Percentiles rank a stretch among this genome's conserved stretches.
Conservation (phyloP, 2,888 invertebrate genomes). For the Nineta flava region DNA sequence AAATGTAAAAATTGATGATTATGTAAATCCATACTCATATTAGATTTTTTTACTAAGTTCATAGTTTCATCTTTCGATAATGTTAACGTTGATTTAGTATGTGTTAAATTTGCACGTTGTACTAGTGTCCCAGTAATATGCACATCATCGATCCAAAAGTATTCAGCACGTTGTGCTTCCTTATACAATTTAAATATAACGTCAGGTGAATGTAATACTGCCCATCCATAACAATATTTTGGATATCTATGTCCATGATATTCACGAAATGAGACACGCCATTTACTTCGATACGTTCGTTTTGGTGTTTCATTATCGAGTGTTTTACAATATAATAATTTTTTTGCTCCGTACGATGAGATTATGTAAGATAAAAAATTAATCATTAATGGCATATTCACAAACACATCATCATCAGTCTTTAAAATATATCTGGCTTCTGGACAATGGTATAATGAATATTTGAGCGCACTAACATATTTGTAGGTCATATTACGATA, state of each 20-base stretch:
- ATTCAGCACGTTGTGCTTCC: slow-evolving; percentile 37
- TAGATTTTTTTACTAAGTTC: slow-evolving; percentile 15
- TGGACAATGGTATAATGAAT: slow-evolving; percentile 54
- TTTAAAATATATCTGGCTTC: slow-evolving; percentile 52
- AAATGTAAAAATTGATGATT: slow-evolving; percentile 26
- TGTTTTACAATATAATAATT: slow-evolving; percentile 47
- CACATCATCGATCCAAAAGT: slow-evolving; percentile 63
- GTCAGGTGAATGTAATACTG: slow-evolving; percentile 40
- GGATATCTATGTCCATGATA: slow-evolving; percentile 50
- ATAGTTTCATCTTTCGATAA: slow-evolving; percentile 21
- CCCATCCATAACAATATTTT: slow-evolving; percentile 57
- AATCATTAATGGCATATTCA: slow-evolving; percentile 46
- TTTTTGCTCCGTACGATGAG: slow-evolving; percentile 41
- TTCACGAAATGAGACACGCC: slow-evolving; percentile 55
- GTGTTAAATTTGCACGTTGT: slow-evolving; percentile 35
- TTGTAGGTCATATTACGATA: slow-evolving; percentile 75
- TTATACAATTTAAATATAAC: slow-evolving; percentile 33
- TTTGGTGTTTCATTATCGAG: slow-evolving; percentile 33
- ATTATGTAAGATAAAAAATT: slow-evolving; percentile 38
- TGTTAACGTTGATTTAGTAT: slow-evolving; percentile 32
- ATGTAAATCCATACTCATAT: slow-evolving; percentile 16
- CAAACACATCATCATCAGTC: slow-evolving; percentile 63
- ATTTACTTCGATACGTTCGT: slow-evolving; percentile 53
- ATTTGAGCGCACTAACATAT: slow-evolving; percentile 67
- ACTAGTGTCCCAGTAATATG: slow-evolving; percentile 48